These are phyloP conservation scores for Aspidiotus destructor DNA, from an alignment of 2,888 invertebrate species.

Conservation along the genomic window DNA sequence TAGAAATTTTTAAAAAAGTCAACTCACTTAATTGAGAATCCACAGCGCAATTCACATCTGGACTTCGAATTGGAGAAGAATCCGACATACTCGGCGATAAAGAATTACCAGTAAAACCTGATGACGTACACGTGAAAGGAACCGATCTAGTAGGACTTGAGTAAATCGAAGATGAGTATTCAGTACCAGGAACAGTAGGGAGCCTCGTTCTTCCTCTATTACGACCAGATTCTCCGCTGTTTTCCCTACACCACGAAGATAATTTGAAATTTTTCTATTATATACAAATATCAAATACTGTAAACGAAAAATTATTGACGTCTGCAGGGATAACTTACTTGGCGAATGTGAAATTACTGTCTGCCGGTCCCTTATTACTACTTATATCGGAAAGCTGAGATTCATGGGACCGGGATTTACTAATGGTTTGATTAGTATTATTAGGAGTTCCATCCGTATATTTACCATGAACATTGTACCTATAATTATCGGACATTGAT, in stretches of 20 bases:
- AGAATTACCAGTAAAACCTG: constrained; percentile 11
- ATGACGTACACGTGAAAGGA: constrained; percentile 42
- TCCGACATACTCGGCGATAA: constrained; percentile 14
- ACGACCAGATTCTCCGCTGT: constrained; percentile 13
- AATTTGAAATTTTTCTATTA: background rate
- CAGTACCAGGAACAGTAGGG: constrained; percentile 53
- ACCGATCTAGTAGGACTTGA: constrained; percentile 54
- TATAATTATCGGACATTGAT: constrained; percentile 23
- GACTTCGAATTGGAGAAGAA: constrained; percentile 19
- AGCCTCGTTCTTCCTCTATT: constrained; percentile 45
- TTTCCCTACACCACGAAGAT: constrained; percentile 4
- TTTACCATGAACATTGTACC: constrained; percentile 36
- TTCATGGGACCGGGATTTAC: constrained; percentile 86
- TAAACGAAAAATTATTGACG: background rate
- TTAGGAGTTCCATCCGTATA: constrained; percentile 43
- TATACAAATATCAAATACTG: background rate
- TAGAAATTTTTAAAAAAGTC: too few species aligned
- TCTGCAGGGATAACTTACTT: background rate
- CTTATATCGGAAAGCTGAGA: constrained; percentile 63
- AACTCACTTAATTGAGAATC: background rate
- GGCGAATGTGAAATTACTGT: constrained; percentile 19
- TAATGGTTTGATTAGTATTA: constrained; percentile 52
- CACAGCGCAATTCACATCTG: constrained; percentile 2
- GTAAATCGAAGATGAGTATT: constrained; percentile 43
- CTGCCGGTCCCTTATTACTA: background rate